Evolutionary conservation across 2,888 invertebrate species (phyloP), one percentile per base, ranked within the genome.

Genomic region (Epirrhoe alternata): DNA sequence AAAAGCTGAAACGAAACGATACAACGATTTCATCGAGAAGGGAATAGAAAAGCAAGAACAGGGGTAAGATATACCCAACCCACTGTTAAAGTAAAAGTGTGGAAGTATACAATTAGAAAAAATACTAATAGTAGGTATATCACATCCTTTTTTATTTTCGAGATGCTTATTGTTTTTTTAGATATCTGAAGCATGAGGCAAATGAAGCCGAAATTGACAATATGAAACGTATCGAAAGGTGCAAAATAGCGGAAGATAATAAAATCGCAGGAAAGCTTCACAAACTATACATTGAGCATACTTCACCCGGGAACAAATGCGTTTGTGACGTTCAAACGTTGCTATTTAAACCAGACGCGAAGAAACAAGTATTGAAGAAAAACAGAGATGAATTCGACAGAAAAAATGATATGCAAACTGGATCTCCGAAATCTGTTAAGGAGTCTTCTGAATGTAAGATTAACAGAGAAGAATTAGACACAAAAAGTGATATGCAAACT

Each of bases 21-120:
- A 81, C 54, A 76, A 86, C 1, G 77, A 78, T 12, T 86, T 87
- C 61, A 53, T 87, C 16, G 75, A 82, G 16, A 82, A 77, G 66
- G 82, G 80, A 54, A 68, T 79, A 8, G 71, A 75, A 63, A 61
- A 59, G 17, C 63, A 68, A 0, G 78, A 80, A 60, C 38, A 74
- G 49, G 72, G 74, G 83, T 86, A 12, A 42, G 38, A 42, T 42
- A n/a, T n/a, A n/a, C n/a, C n/a, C n/a, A n/a, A n/a, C n/a, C n/a
- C n/a, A n/a, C n/a, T n/a, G n/a, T n/a, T n/a, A n/a, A n/a, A n/a
- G n/a, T n/a, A n/a, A n/a, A n/a, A n/a, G n/a, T n/a, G n/a, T n/a
- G n/a, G n/a, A n/a, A n/a, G n/a, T n/a, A n/a, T n/a, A n/a, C n/a
- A n/a, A n/a, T n/a, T n/a, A n/a, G n/a, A n/a, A n/a, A n/a, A n/a